Base-by-base conservation (phyloP, 2,113 vertebrate genomes). In the Pterocles burchelli region DNA sequence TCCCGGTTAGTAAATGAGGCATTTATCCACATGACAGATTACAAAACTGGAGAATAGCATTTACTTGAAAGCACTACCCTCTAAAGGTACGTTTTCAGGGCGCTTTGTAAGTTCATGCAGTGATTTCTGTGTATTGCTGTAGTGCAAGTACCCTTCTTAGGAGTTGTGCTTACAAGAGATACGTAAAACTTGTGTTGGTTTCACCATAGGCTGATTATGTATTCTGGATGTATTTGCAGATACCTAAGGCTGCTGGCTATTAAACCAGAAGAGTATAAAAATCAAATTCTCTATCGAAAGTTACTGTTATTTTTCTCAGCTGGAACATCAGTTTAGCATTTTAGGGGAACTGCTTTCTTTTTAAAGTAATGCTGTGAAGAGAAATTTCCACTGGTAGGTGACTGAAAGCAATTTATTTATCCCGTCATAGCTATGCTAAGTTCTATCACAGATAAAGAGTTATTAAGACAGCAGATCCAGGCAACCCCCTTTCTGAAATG, bases 261-360 rank as follows among this genome's bases (percentile, higher is more conserved):
- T 94, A 96, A 94, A 95, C 68, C 57, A 78, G 73, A 90, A 74
- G 31, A 84, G 45, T 88, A 80, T 65, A 92, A 93, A 96, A 96
- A 93, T 81, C 84, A 93, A 94, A 91, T 91, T 74, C 68, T 79
- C 67, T 88, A 89, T 76, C 1, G 0, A 89, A 96, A 93, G 90
- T 91, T 88, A 88, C 95, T 91, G 68, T 83, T 94, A 91, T 93
- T 97, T 96, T 96, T 95, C 92, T 94, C 95, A 88, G 93, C 82
- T 96, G 95, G 90, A 96, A 83, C 59, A 90, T 90, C 93, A 93
- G 46, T 95, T 96, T 96, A 92, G 86, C 46, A 90, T 88, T 96
- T 94, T 55, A 46, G 58, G 49, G 38, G 63, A 92, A 67, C 59
- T 55, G 54, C 79, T 95, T 95, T 74, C 72, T 86, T 88, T 96